phyloP scores from a whole-genome alignment of 2,797 vertebrate genomes.

The Mus caroli region DNA sequence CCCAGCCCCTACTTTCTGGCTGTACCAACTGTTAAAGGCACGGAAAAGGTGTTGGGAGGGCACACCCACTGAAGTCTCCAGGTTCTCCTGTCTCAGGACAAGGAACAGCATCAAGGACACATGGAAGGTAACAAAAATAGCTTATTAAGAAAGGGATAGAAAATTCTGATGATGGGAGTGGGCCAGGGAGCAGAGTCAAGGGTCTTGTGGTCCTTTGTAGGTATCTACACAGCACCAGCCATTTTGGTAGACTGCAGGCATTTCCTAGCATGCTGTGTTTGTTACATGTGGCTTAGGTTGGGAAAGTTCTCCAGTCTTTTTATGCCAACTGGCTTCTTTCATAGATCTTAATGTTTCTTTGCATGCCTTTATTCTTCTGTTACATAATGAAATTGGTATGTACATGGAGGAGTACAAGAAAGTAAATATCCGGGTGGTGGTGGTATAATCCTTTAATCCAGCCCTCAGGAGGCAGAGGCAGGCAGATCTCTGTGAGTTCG shows the following conservation, averaged over 20 bases:
- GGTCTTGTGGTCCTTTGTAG: neutral
- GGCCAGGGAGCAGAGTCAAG: neutral
- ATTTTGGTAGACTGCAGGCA: neutral
- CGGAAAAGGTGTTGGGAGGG: neutral
- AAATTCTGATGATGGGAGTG: neutral
- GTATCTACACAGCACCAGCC: neutral
- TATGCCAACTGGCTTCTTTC: neutral
- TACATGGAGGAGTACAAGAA: neutral
- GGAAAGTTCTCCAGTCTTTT: neutral
- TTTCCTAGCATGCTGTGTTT: neutral
- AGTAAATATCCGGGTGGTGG: neutral
- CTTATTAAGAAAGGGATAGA: neutral
- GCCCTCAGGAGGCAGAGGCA: neutral
- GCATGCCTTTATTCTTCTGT: neutral
- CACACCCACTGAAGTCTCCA: neutral
- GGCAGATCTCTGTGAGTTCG: neutral
- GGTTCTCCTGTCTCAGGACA: neutral
- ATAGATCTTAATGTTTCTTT: neutral
- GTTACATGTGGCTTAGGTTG: neutral
- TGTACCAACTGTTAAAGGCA: neutral
- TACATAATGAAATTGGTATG: neutral
- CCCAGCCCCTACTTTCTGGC: neutral
- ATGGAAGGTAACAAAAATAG: neutral
- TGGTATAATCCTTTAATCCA: neutral
- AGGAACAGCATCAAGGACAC: neutral